phyloP scores from a whole-genome alignment of 2,797 vertebrate species.

The Coreius guichenoti region DNA sequence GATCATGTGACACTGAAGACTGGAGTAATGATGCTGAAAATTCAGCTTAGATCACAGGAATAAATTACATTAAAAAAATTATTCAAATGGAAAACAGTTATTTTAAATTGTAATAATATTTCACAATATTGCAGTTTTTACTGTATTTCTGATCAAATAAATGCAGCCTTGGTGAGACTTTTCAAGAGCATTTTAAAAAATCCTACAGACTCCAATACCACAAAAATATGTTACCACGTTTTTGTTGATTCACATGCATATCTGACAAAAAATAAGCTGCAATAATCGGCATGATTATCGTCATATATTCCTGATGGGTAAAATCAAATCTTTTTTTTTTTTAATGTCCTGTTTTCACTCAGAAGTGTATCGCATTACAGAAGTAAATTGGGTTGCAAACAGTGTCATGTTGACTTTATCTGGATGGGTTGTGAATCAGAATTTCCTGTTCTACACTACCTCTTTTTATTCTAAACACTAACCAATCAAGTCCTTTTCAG shows the following conservation, averaged over 20 bases:
- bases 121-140: neutral
- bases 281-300: neutral
- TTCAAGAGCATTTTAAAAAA: neutral
- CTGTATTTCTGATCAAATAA: neutral
- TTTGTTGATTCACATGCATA: neutral
- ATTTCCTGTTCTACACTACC: neutral
- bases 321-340: too few relatives aligned
- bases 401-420: slow-evolving; percentile 6
- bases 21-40: neutral
- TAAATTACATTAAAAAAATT: neutral
- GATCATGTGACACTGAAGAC: neutral
- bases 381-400: neutral
- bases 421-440: neutral
- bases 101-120: neutral
- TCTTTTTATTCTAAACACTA: neutral
- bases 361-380: neutral
- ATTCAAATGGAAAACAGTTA: neutral
- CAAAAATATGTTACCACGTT: neutral
- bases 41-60: neutral
- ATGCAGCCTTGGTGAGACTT: neutral
- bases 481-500: neutral
- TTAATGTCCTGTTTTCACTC: neutral
- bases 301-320: neutral
- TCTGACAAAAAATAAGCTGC: neutral
- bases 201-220: neutral